Evolutionary conservation across 2,113 vertebrate genomes (phyloP), one percentile per base, ranked within the genome.

Genomic region (Lampris incognitus): DNA sequence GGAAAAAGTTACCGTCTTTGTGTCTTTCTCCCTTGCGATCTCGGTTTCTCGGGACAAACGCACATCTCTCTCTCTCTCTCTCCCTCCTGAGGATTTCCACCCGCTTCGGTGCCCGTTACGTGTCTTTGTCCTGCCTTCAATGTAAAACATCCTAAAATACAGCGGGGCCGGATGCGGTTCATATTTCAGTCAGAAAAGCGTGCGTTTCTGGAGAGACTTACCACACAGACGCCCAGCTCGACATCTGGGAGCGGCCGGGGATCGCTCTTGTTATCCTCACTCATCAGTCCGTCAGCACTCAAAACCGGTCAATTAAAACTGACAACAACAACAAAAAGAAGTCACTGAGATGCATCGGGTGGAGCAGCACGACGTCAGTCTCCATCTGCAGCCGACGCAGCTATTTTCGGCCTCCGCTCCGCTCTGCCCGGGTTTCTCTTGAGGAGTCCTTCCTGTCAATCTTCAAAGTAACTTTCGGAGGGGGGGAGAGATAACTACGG

Each of bases 231-330:
- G 76, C 85, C 84, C 85, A 78, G 76, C 63, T 82, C 79, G 66
- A 85, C 89, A 90, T 90, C 87, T 91, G 90, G 90, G 83, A 84
- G 76, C 83, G 85, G 85, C 69, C 63, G 70, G 76, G 71, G 61
- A 76, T 81, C 78, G 56, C 81, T 62, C 46, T 9, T 36, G 44
- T 49, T 62, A 58, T 70, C 58, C 69, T 70, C 79, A 67, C 60
- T 79, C 76, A 84, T 76, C 72, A 72, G 40, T n/a, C 59, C 41
- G n/a, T 61, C 9, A 42, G 44, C 39, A 24, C 24, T 24, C 24
- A 24, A 24, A 24, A 24, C 24, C 24, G 24, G 24, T 24, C 24
- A 24, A 24, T 24, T 24, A 24, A 24, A 24, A 24, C 24, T 24
- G 24, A 24, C 24, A 24, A 24, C 24, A 24, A 24, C 44, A 40